These are phyloP conservation scores for Orthosia incerta DNA, from an alignment of 2,888 invertebrate genomes.

Conservation along the genomic window DNA sequence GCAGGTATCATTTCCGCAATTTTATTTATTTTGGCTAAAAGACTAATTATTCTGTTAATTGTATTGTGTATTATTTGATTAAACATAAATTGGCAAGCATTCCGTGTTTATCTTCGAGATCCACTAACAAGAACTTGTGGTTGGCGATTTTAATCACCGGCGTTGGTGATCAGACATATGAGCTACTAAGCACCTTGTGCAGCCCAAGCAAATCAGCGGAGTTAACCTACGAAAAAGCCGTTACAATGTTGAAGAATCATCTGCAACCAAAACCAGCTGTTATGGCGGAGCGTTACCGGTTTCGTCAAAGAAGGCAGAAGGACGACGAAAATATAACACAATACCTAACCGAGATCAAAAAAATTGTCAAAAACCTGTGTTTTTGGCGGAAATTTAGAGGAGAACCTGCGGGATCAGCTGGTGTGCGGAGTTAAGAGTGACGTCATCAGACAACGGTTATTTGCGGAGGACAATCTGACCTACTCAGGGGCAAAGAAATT, in stretches of 20 bases:
- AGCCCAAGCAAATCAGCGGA: background rate
- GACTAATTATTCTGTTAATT: too few species aligned
- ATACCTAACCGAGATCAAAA: background rate
- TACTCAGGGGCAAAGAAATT: conserved; percentile 1
- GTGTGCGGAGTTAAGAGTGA: background rate
- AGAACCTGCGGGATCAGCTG: background rate
- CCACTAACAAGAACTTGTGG: too few species aligned
- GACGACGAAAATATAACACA: conserved; percentile 1
- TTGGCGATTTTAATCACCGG: background rate
- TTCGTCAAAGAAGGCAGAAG: conserved; percentile 3
- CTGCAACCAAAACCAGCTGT: too few species aligned
- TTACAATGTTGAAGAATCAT: conserved; percentile 1
- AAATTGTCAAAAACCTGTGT: background rate
- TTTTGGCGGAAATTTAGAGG: too few species aligned
- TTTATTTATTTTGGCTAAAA: too few species aligned
- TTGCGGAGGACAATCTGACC: background rate
- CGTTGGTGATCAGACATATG: background rate
- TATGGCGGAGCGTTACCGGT: background rate
- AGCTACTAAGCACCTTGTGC: background rate
- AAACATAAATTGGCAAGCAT: too few species aligned
- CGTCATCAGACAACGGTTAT: conserved; percentile 2
- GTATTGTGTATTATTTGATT: too few species aligned
- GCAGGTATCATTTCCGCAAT: too few species aligned
- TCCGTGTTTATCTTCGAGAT: too few species aligned
- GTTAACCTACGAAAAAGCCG: background rate